Evolutionary conservation across 2,113 vertebrate species (phyloP).

Genomic region (Chaetodon trifascialis): DNA sequence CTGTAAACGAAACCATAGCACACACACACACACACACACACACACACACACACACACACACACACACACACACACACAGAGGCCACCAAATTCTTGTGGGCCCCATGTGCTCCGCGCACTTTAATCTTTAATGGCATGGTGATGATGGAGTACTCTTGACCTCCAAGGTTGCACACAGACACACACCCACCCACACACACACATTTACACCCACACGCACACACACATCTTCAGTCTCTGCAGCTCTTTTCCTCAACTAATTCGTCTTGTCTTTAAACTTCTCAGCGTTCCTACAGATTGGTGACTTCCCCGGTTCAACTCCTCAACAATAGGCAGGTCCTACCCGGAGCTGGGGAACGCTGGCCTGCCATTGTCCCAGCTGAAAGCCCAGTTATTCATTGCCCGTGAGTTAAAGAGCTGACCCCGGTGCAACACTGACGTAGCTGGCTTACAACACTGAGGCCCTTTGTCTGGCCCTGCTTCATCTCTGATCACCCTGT

Average conservation of each 20-base stretch:
- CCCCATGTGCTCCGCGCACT: constrained; percentile 38
- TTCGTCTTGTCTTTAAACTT: constrained; percentile 68
- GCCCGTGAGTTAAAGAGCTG: constrained; percentile 81
- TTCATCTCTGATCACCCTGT: constrained; percentile 89
- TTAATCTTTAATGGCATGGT: constrained; percentile 79
- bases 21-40: constrained; percentile 24
- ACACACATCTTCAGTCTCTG: constrained; percentile 47
- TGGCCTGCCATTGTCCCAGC: constrained; percentile 74
- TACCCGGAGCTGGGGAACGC: constrained; percentile 67
- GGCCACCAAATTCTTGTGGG: constrained; percentile 58
- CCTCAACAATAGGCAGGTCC: constrained; percentile 76
- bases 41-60: constrained; percentile 24
- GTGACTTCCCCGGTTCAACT: constrained; percentile 80
- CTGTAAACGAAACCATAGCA: constrained; percentile 50
- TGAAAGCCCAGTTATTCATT: constrained; percentile 83
- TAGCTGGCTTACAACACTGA: constrained; percentile 85
- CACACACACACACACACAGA: constrained; percentile 29
- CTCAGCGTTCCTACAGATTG: constrained; percentile 82
- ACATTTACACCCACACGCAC: constrained; percentile 13
- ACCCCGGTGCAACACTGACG: constrained; percentile 87
- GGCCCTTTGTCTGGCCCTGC: constrained; percentile 87
- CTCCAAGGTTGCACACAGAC: constrained; percentile 49
- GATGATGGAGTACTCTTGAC: constrained; percentile 79
- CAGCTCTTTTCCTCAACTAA: constrained; percentile 57
- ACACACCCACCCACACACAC: constrained; percentile 16